A percentile compares a stretch with the other conserved stretches of the same genome.
phyloP scores from a whole-genome alignment of 2,888 invertebrate species.

The Eupithecia pulchellata region DNA sequence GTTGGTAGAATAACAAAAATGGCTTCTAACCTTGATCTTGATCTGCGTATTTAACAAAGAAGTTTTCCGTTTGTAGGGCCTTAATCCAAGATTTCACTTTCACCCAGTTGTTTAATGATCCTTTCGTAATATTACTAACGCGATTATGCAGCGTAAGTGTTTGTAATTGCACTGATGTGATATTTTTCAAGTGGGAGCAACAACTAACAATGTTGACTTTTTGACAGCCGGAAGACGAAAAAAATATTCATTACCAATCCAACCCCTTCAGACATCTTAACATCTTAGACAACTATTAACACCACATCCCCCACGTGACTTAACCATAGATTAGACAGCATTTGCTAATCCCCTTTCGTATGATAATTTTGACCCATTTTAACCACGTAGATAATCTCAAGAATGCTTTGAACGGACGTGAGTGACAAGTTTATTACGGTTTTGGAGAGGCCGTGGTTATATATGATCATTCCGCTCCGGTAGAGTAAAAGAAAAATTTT shows the following conservation, averaged over 20 bases:
- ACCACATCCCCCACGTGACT: constrained; percentile 75
- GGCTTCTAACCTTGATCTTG: too few relatives aligned
- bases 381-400: constrained; percentile 63
- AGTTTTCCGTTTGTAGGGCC: too few relatives aligned
- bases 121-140: too few relatives aligned
- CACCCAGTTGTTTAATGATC: too few relatives aligned
- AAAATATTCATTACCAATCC: constrained; percentile 68
- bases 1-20: too few relatives aligned
- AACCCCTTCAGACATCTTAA: constrained; percentile 75
- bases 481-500: too few relatives aligned
- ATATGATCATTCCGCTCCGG: not conserved
- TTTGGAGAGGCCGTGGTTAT: constrained; percentile 21
- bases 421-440: constrained; percentile 57
- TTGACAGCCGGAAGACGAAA: constrained; percentile 53
- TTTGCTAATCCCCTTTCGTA: constrained; percentile 58
- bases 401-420: constrained; percentile 63
- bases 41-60: too few relatives aligned
- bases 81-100: too few relatives aligned
- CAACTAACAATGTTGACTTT: too few relatives aligned
- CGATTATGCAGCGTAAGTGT: too few relatives aligned
- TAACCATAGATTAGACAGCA: constrained; percentile 38
- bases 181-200: too few relatives aligned
- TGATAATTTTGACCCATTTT: constrained; percentile 79
- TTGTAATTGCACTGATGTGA: too few relatives aligned
- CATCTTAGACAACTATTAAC: constrained; percentile 77